Evolutionary conservation across 2,113 vertebrate genomes (phyloP).

Genomic region (Oreotrochilus melanogaster): DNA sequence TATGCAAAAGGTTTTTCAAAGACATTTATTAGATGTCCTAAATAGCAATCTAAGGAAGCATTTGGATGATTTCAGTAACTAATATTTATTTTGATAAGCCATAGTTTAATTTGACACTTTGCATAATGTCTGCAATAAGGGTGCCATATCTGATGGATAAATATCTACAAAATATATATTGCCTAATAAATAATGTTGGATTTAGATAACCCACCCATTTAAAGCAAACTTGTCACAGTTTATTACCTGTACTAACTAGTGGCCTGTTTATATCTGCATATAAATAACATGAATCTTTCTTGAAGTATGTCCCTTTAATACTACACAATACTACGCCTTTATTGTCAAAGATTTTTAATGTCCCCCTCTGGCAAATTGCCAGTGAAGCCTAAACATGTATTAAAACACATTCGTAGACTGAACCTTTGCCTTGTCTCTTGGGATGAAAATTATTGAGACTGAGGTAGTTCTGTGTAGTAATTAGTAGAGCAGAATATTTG

Average conservation of each 20-base stretch:
- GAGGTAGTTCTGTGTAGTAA: not conserved
- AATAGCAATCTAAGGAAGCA: constrained; percentile 62
- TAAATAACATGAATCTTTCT: constrained; percentile 75
- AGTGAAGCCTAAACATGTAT: not conserved
- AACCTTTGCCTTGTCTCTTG: not conserved
- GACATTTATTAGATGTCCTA: constrained; percentile 70
- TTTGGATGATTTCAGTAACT: constrained; percentile 77
- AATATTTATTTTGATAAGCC: constrained; percentile 84
- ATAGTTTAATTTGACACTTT: constrained; percentile 82
- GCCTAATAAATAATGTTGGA: constrained; percentile 83
- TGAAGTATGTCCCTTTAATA: constrained; percentile 56
- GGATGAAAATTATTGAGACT: not conserved
- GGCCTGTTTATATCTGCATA: constrained; percentile 71
- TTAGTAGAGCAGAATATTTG: not conserved
- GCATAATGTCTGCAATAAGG: constrained; percentile 81
- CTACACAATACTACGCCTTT: not conserved
- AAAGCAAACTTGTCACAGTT: constrained; percentile 80
- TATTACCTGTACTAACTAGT: constrained; percentile 80
- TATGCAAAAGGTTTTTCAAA: constrained; percentile 12
- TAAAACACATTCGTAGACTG: not conserved
- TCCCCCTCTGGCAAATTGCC: not conserved
- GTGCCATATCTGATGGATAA: constrained; percentile 81
- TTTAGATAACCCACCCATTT: constrained; percentile 76
- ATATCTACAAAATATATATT: constrained; percentile 78
- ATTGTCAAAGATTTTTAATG: constrained; percentile 14